Conservation (phyloP, 2,888 invertebrate species). For the Phortica okadai region DNA sequence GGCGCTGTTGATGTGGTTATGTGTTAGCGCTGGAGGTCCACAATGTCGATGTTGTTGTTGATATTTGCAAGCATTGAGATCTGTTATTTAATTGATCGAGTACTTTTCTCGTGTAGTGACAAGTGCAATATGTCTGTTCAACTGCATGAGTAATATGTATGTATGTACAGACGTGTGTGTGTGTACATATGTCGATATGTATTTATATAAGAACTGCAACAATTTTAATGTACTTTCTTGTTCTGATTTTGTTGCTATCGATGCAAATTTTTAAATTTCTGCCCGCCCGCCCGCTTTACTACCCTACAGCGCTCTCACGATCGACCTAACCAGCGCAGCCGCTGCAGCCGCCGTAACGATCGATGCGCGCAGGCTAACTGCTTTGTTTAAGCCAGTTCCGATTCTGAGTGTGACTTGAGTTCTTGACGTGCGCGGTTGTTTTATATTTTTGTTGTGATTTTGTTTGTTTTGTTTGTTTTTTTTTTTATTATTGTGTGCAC, state of each 20-base stretch:
- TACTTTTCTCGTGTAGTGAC: too few relatives aligned
- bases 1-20: too few relatives aligned
- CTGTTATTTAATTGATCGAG: too few relatives aligned
- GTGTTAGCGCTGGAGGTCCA: too few relatives aligned
- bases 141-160: too few relatives aligned
- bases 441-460: not conserved
- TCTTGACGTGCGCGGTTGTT: constrained; percentile 66
- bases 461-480: not conserved
- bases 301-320: too few relatives aligned
- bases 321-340: not conserved
- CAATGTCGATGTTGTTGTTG: too few relatives aligned
- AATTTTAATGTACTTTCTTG: not conserved
- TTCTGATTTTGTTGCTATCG: not conserved
- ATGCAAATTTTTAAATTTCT: not conserved
- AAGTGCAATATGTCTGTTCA: too few relatives aligned
- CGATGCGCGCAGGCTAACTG: not conserved
- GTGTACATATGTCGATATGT: too few relatives aligned
- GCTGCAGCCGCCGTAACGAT: not conserved
- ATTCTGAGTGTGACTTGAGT: constrained; percentile 65
- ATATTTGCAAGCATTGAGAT: too few relatives aligned
- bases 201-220: too few relatives aligned
- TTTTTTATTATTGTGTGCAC: constrained; percentile 19
- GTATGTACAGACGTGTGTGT: too few relatives aligned
- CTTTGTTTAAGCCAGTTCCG: constrained; percentile 28
- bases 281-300: constrained; percentile 17